phyloP scores from a whole-genome alignment of 2,888 invertebrate genomes.

The Malacosoma neustria region DNA sequence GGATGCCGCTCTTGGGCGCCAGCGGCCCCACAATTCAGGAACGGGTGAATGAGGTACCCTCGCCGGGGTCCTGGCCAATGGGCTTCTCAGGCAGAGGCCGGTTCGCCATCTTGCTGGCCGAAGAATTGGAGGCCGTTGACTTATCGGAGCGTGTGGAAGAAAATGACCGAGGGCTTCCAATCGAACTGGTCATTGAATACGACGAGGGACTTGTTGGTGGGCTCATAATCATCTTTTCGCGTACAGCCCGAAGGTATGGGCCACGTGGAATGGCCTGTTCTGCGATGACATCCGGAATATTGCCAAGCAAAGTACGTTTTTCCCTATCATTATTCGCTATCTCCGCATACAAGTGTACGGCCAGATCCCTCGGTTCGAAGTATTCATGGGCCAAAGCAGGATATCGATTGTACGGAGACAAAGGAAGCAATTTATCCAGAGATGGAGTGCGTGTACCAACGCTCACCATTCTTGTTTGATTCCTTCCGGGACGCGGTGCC shows the following conservation, averaged over 20 bases:
- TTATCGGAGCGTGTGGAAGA: slow-evolving; percentile 41
- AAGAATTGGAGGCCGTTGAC: slow-evolving; percentile 42
- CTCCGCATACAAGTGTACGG: slow-evolving; percentile 78
- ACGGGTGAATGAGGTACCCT: slow-evolving; percentile 47
- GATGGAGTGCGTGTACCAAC: slow-evolving; percentile 76
- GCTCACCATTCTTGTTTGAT: slow-evolving; percentile 61
- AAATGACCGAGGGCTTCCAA: slow-evolving; percentile 24
- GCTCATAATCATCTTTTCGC: slow-evolving; percentile 63
- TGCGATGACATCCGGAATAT: slow-evolving; percentile 59
- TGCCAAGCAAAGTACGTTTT: slow-evolving; percentile 35
- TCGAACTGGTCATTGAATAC: slow-evolving; percentile 26
- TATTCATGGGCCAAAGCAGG: slow-evolving; percentile 63
- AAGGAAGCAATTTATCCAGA: slow-evolving; percentile 70
- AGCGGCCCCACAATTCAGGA: slow-evolving; percentile 28
- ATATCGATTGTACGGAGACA: slow-evolving; percentile 58
- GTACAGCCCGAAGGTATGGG: slow-evolving; percentile 76
- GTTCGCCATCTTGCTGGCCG: slow-evolving; percentile 77
- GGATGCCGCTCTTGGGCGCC: slow-evolving; percentile 10
- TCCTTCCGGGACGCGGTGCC: slow-evolving; percentile 44
- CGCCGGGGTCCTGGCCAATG: slow-evolving; percentile 40
- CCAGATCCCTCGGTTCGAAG: slow-evolving; percentile 69
- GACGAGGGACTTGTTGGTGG: slow-evolving; percentile 20
- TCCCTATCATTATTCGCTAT: slow-evolving; percentile 65
- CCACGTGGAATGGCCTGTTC: slow-evolving; percentile 64
- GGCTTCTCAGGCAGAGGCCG: slow-evolving; percentile 82